A percentile compares a stretch with the other conserved stretches of the same genome.
These are phyloP conservation scores for Campoletis raptor DNA, from an alignment of 2,888 invertebrate genomes.

Conservation along the genomic window DNA sequence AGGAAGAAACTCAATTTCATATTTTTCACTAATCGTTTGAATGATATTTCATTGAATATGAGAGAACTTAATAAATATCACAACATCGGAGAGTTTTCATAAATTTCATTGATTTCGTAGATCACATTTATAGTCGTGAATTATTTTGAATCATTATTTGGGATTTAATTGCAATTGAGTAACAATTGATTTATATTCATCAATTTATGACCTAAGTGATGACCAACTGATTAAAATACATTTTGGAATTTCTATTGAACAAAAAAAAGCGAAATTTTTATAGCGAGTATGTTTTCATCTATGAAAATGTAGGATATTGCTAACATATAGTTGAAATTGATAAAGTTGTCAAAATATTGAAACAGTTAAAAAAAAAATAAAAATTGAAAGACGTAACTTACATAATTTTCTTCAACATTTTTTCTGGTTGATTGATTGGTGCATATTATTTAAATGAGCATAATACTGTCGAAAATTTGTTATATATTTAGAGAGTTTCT, in stretches of 20 bases:
- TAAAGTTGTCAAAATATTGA: neutral
- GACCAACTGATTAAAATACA: neutral
- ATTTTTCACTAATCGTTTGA: neutral
- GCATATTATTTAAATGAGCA: neutral
- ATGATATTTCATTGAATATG: neutral
- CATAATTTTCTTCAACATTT: neutral
- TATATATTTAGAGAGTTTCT: conserved; percentile 15
- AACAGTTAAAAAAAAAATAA: neutral
- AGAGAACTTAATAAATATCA: neutral
- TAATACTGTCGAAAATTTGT: conserved; percentile 2
- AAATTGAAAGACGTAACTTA: neutral
- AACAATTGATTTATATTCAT: neutral
- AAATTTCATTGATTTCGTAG: neutral
- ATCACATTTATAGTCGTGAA: neutral
- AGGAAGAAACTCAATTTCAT: neutral
- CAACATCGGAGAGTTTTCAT: neutral
- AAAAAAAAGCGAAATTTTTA: neutral
- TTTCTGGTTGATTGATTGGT: neutral
- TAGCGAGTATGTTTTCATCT: neutral
- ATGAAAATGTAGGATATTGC: neutral
- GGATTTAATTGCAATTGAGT: neutral
- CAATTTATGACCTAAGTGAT: neutral
- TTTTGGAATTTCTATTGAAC: neutral
- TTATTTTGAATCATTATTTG: neutral
- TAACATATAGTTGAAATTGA: neutral